Base-by-base conservation (phyloP, 2,797 vertebrate species). In the Muscicapa comitata region DNA sequence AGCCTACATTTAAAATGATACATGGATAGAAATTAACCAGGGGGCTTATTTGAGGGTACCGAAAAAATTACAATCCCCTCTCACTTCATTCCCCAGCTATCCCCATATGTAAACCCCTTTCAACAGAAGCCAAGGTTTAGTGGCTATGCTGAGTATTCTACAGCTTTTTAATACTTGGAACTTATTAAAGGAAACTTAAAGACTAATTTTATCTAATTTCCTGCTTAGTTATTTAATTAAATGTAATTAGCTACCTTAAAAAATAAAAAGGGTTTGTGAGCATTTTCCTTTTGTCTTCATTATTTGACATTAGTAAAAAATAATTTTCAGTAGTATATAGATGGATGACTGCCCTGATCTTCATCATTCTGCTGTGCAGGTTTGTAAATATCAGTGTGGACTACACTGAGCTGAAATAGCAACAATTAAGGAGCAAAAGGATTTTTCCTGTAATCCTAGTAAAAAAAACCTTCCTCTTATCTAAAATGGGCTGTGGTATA, bases 71-170 rank as follows among this genome's bases (percentile, higher is more conserved):
- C 17, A 58, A 86, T 8, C 8, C 11, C 28, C 7, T 43, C 15
- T 53, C 10, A 17, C 11, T 45, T 28, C n/a, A 23, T 43, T 20
- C 16, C 20, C 2, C 20, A 42, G 1, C 8, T 0, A 1, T 24
- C 26, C 6, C 12, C 2, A 6, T n/a, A 6, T 38, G 12, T 38
- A 63, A 88, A 55, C 13, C 3, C 6, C 47, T 73, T 86, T 21
- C 18, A 73, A 11, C 2, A 47, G 43, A 50, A 62, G 14, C 14
- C 47, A 61, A 47, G 14, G 54, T 70, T 73, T 62, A 42, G 8
- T 48, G 51, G 16, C 9, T 50, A 3, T 45, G 13, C 18, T 71
- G 17, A 55, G 35, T 40, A 24, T 70, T 79, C 47, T 7, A 37
- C 12, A 83, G 13, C 31, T 48, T 68, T 85, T 71, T 51, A 62